Percentiles rank a stretch among this genome's conserved stretches.
Evolutionary conservation across 2,888 invertebrate species (phyloP).

Genomic region (Rhingia campestris): DNA sequence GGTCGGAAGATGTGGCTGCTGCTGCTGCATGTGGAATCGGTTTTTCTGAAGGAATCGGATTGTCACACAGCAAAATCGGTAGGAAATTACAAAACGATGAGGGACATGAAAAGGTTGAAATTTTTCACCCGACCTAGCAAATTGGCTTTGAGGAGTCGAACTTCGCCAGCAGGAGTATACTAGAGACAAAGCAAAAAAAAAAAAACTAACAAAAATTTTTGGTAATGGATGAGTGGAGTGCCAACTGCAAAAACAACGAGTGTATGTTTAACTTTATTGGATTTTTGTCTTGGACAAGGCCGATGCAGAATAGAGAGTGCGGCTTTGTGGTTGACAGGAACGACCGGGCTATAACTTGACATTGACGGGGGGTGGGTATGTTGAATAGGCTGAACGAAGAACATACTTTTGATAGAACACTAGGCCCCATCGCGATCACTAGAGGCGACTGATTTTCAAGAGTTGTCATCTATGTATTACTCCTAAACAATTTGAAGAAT

Average conservation of each 20-base stretch:
- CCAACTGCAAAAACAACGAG: constrained; percentile 60
- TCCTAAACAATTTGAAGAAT: too few relatives aligned
- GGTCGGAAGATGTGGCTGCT: constrained; percentile 18
- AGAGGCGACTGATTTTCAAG: too few relatives aligned
- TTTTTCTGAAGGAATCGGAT: constrained; percentile 63
- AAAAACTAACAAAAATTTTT: constrained; percentile 59
- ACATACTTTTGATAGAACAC: too few relatives aligned
- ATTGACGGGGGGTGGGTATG: too few relatives aligned
- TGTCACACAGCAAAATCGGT: constrained; percentile 62
- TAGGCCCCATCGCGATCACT: too few relatives aligned
- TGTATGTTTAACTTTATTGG: constrained; percentile 40
- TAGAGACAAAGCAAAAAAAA: background rate
- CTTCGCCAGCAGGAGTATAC: too few relatives aligned
- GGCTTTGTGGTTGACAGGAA: too few relatives aligned
- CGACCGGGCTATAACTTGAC: too few relatives aligned
- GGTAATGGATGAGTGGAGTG: constrained; percentile 73
- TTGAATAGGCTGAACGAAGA: too few relatives aligned
- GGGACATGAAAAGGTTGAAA: constrained; percentile 44
- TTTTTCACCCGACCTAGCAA: constrained; percentile 54
- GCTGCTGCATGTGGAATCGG: constrained; percentile 32
- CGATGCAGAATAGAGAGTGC: background rate
- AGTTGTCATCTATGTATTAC: too few relatives aligned
- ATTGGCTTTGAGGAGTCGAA: constrained; percentile 59
- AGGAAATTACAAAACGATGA: constrained; percentile 74
- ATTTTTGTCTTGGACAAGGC: background rate